phyloP scores from a whole-genome alignment of 2,113 vertebrate genomes.

The Myocastor coypus region DNA sequence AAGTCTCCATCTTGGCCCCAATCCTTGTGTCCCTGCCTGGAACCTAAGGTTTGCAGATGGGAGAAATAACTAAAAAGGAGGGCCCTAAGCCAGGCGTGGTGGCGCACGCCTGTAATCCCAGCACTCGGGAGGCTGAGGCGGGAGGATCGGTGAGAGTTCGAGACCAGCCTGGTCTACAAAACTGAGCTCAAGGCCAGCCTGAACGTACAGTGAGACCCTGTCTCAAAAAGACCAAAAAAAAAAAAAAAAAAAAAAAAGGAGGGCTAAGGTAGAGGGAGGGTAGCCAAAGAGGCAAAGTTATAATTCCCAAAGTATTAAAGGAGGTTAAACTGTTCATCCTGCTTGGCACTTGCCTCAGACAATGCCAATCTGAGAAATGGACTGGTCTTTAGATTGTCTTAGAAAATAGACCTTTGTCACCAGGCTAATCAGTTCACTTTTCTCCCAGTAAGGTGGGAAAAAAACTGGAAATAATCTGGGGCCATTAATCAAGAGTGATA shows the following conservation, averaged over 20 bases:
- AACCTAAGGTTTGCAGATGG: slow-evolving; percentile 8
- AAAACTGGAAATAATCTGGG: slow-evolving; percentile 35
- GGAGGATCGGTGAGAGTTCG: too few species aligned
- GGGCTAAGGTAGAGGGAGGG: neutral
- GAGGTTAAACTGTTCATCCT: neutral
- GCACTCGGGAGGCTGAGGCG: too few species aligned
- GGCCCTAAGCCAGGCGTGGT: too few species aligned
- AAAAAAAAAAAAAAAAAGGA: too few species aligned
- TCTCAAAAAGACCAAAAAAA: too few species aligned
- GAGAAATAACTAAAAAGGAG: slow-evolving; percentile 38
- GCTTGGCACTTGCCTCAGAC: neutral
- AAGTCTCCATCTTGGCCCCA: neutral
- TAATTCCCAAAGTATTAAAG: neutral
- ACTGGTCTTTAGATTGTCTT: neutral
- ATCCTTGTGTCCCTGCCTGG: neutral
- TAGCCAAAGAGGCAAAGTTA: slow-evolving; percentile 27
- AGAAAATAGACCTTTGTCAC: slow-evolving; percentile 7
- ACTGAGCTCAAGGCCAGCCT: too few species aligned
- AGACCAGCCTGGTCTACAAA: too few species aligned
- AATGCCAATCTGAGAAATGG: slow-evolving; percentile 25
- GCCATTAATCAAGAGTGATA: slow-evolving; percentile 18
- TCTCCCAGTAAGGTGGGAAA: neutral
- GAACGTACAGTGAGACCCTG: too few species aligned
- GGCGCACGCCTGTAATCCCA: too few species aligned
- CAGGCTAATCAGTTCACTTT: slow-evolving; percentile 1